Evolutionary conservation across 2,888 invertebrate species (phyloP), one percentile per base, ranked within the genome.

Genomic region (Prosapia bicincta): DNA sequence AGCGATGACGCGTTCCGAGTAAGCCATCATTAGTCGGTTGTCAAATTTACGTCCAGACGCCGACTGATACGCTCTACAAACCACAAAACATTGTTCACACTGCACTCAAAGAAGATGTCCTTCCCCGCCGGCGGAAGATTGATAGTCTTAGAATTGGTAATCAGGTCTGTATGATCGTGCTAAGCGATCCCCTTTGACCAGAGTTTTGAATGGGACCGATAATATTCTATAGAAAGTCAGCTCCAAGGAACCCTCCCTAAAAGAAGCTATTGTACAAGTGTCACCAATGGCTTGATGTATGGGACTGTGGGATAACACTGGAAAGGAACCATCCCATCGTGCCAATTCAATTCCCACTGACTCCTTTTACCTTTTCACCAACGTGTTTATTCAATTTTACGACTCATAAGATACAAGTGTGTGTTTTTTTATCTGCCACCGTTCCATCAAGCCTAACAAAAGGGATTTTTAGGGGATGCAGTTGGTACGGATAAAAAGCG

Each of bases 71-170:
- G 54, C 54, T 20, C 20, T 54, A 54, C 54, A 54, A 54, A 54
- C 54, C 54, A 54, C 54, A 54, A 54, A 54, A 54, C 54, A 54
- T 54, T 54, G 54, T 54, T 54, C 54, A 54, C 54, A 54, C 54
- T 3, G n/a, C 5, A 20, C 3, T 30, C 30, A 54, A 54, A 20
- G 54, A 54, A 54, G 54, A 54, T 54, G 20, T 54, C 20, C 54
- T 20, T 54, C 7, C 20, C n/a, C 13, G 6, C 54, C 3, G 54
- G 20, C 54, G 20, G 20, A 54, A 54, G 54, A 54, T 54, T 54
- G 54, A 54, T 54, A 54, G 54, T 54, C 54, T 54, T 54, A 20
- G 54, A 54, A 54, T 54, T 20, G 54, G 54, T 54, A 54, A 54
- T 54, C 54, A 54, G 54, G 20, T 54, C 54, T 54, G 54, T 54